phyloP scores from a whole-genome alignment of 2,888 invertebrate genomes.

The Agrochola lota region DNA sequence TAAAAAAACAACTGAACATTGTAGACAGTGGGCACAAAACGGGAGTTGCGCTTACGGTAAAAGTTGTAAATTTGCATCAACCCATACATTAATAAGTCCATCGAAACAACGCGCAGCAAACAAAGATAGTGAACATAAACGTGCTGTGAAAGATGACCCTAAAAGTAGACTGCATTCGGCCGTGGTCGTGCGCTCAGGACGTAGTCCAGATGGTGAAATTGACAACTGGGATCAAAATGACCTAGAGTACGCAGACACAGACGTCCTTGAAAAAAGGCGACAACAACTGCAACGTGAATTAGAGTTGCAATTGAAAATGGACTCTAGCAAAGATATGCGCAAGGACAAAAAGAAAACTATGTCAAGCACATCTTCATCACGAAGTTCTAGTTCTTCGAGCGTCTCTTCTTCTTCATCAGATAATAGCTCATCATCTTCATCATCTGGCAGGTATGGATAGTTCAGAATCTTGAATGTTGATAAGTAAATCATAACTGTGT shows the following conservation, averaged over 20 bases:
- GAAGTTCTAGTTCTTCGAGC: slow-evolving; percentile 92
- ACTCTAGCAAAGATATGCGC: slow-evolving; percentile 92
- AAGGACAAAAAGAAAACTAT: slow-evolving; percentile 93
- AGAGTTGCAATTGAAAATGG: slow-evolving; percentile 94
- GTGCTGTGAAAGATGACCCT: slow-evolving; percentile 90
- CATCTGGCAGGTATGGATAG: slow-evolving; percentile 85
- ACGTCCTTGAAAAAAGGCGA: slow-evolving; percentile 94
- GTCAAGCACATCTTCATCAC: slow-evolving; percentile 93
- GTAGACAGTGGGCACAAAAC: slow-evolving; percentile 94
- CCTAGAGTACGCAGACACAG: slow-evolving; percentile 95
- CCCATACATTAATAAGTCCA: slow-evolving; percentile 94
- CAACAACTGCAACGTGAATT: slow-evolving; percentile 94
- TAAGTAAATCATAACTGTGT: neutral
- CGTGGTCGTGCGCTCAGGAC: slow-evolving; percentile 90
- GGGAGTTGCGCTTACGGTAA: slow-evolving; percentile 95
- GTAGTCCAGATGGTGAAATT: slow-evolving; percentile 92
- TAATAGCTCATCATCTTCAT: slow-evolving; percentile 92
- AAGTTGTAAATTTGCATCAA: slow-evolving; percentile 94
- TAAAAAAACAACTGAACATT: slow-evolving; percentile 92
- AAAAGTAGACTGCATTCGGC: slow-evolving; percentile 92
- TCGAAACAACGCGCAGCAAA: slow-evolving; percentile 93
- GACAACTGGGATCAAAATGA: slow-evolving; percentile 95
- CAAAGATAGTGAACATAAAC: slow-evolving; percentile 91
- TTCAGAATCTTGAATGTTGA: neutral
- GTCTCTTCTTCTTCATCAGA: slow-evolving; percentile 92